Evolutionary conservation across 1,140 invertebrate species (phyloP), one percentile per base, ranked within the genome.

Genomic region (Dendroctonus valens): DNA sequence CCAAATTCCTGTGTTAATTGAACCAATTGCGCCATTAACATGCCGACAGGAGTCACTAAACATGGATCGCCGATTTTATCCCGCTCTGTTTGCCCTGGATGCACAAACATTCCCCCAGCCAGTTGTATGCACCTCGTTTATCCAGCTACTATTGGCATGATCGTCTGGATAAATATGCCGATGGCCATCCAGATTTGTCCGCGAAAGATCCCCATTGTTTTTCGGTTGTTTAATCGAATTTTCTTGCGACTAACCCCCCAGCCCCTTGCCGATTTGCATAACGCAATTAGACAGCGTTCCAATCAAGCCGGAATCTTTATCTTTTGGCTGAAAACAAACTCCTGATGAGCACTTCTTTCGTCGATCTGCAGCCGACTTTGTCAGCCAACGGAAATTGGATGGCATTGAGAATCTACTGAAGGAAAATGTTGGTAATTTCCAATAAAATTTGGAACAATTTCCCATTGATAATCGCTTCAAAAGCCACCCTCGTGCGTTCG

Each of bases 381-480:
- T 54, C n/a, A n/a, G n/a, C 26, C 26, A 26, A 26, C 1, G 26
- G 26, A 26, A 26, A 26, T 26, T 26, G 3, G 3, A 3, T 26
- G 1, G 26, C 26, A 26, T 26, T 26, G 26, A 1, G 26, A 26
- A 26, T 26, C 26, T 9, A 9, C 53, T 55, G 39, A 41, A 55
- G 38, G 53, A 55, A 26, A 46, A 1, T 46, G 42, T 46, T 46
- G 12, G 4, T 11, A 5, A 46, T 46, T 46, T 4, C 42, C 8
- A 26, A 26, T 26, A 3, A 26, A 26, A 26, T 63, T 63, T 11
- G 40, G 46, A 38, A n/a, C 51, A 52, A 63, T 54, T 63, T 63
- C 38, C 48, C 41, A n/a, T 38, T 41, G 44, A 63, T 63, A 54
- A 54, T 14, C 41, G 40, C 41, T 63, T 63, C 54, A 63, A 63